Base-by-base conservation (phyloP, 2,113 vertebrate species). In the Leucoraja erinaceus region DNA sequence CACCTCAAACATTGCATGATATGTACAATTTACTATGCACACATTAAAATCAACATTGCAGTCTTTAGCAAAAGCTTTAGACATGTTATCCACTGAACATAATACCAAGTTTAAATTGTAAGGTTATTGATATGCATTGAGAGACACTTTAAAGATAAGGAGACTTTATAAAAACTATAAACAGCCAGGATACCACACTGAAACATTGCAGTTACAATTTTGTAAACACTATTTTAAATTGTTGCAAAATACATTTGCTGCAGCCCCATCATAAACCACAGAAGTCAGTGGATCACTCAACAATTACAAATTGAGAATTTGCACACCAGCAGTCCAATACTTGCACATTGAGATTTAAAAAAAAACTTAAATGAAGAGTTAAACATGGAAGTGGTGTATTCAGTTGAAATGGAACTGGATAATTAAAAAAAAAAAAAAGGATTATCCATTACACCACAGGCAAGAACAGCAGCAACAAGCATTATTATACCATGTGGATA, bases 81-180 rank as follows among this genome's bases (percentile, higher is more conserved):
- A 91, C 90, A 70, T 38, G 11, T 72, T 47, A 61, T 72, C 38
- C 5, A 54, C 68, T 54, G 90, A 91, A 72, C 28, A 72, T 91
- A 91, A 74, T 72, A 74, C 68, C 86, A 90, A 59, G 63, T 56
- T 90, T 68, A 91, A 91, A n/a, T 72, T 91, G 68, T 74, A 91
- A 11, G 90, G 38, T 91, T 91, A 88, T 88, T 16, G 83, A 66
- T 88, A 95, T 94, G 95, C 94, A 94, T 92, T 92, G 94, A 94
- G 94, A 94, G 63, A 95, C 93, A 93, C 94, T 94, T 93, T 94
- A 76, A 94, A 95, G 94, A 94, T 95, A 95, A 95, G 94, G 88
- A 93, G 93, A 92, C 90, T 93, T 47, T 94, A 93, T 93, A 94
- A 77, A 94, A 79, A 95, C 31, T 68, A 72, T 90, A 91, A 91